These are phyloP conservation scores for Pocillopora verrucosa DNA, from an alignment of 64 coral and sea anemone genomes.

Conservation along the genomic window DNA sequence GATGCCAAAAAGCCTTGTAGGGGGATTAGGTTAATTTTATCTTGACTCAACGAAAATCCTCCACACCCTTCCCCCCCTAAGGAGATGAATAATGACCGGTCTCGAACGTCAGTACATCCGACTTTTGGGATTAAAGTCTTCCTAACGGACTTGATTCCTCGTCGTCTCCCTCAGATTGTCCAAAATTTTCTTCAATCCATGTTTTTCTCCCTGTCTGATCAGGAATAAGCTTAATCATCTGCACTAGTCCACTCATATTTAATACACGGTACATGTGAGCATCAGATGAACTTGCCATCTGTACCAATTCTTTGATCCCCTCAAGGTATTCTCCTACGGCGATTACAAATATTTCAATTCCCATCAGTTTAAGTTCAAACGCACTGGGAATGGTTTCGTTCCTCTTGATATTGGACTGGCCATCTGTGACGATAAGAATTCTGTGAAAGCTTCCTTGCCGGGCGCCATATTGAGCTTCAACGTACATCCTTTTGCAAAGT, in stretches of 20 bases:
- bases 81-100: too few relatives aligned
- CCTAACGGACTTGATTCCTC: background rate
- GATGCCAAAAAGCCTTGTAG: too few relatives aligned
- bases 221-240: slow-evolving; percentile 61
- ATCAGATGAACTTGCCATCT: slow-evolving; percentile 58
- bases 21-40: too few relatives aligned
- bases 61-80: too few relatives aligned
- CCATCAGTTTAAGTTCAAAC: slow-evolving; percentile 11
- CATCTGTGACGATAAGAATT: slow-evolving; percentile 73
- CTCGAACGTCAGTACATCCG: too few relatives aligned
- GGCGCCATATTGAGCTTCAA: slow-evolving; percentile 21
- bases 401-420: slow-evolving; percentile 60
- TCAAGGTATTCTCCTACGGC: slow-evolving; percentile 78
- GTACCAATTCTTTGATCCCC: slow-evolving; percentile 53
- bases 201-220: background rate
- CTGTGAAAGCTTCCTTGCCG: slow-evolving; percentile 35
- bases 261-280: slow-evolving; percentile 72
- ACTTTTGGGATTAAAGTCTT: background rate
- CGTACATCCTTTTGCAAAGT: slow-evolving; percentile 22
- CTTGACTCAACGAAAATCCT: too few relatives aligned
- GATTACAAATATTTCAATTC: slow-evolving; percentile 70
- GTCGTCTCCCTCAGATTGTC: background rate
- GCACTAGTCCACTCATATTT: slow-evolving; percentile 47
- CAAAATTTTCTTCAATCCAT: slow-evolving; percentile 15
- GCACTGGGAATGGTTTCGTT: slow-evolving; percentile 48